Conservation (phyloP, 1,140 invertebrate genomes). For the Patella vulgata region DNA sequence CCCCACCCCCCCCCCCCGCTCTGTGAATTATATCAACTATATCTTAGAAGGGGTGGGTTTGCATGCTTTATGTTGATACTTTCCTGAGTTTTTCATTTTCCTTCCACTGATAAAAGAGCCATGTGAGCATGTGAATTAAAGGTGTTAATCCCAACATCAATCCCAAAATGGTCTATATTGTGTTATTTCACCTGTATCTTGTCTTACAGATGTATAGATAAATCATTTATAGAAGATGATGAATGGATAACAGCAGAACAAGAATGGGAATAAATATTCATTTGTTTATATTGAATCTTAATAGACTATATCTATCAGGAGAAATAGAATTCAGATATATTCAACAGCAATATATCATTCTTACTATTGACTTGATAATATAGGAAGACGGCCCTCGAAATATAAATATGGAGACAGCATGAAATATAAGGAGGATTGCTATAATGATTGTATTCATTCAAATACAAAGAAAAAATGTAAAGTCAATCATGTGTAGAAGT, state of each 20-base stretch:
- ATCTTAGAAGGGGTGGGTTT: neutral
- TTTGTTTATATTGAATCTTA: neutral
- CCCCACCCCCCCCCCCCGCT: no score
- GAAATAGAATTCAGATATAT: no score
- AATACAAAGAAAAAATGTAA: no score
- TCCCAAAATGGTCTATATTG: neutral
- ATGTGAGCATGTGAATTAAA: neutral
- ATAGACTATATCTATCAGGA: no score
- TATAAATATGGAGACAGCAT: no score
- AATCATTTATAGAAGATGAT: constrained; percentile 55
- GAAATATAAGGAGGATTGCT: no score
- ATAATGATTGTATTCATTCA: no score
- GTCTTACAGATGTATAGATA: constrained; percentile 50
- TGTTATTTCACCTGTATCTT: neutral
- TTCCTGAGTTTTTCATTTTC: neutral
- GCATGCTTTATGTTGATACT: neutral
- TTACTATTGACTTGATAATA: no score
- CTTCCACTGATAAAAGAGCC: neutral
- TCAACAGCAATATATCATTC: no score
- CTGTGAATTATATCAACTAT: constrained; percentile 7
- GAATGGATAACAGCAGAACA: constrained; percentile 38
- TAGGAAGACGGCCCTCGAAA: no score
- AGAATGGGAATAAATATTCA: constrained; percentile 36
- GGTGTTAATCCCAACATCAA: no score
- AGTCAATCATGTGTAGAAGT: no score